phyloP scores from a whole-genome alignment of 1,140 invertebrate species.

The Microplitis mediator region DNA sequence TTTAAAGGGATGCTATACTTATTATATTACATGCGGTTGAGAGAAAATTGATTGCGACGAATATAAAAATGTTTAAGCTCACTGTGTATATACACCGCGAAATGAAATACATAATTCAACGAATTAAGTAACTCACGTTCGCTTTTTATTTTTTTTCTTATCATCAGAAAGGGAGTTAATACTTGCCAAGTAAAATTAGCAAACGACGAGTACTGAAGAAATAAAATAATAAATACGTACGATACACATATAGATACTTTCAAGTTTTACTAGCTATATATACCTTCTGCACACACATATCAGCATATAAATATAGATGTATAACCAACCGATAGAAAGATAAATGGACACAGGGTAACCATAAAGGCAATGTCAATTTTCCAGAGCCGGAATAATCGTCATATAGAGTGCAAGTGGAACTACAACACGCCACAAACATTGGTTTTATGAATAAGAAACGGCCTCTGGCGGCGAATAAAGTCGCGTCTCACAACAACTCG shows the following conservation, averaged over 20 bases:
- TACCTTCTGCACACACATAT: not conserved
- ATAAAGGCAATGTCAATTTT: slow-evolving; percentile 27
- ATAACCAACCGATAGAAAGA: slow-evolving; percentile 3
- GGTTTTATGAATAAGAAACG: not conserved
- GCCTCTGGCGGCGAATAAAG: not conserved
- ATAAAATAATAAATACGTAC: not conserved
- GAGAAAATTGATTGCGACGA: slow-evolving; percentile 22
- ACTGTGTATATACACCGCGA: slow-evolving; percentile 8
- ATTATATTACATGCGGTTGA: not conserved
- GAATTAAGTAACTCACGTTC: slow-evolving; percentile 26
- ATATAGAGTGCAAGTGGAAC: slow-evolving; percentile 13
- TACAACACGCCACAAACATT: slow-evolving; percentile 3
- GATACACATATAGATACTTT: too few species aligned
- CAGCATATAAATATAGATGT: not conserved
- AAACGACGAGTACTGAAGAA: slow-evolving; percentile 1
- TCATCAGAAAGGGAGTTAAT: not conserved
- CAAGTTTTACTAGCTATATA: not conserved
- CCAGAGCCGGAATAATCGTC: slow-evolving; percentile 24
- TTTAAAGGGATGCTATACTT: not conserved
- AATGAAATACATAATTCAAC: slow-evolving; percentile 28
- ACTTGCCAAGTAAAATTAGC: slow-evolving; percentile 12
- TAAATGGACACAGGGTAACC: slow-evolving; percentile 5
- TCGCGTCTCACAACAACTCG: not conserved
- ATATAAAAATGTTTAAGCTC: slow-evolving; percentile 1
- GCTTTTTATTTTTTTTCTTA: not conserved